phyloP scores from a whole-genome alignment of 1,140 invertebrate species.

The Caenorhabditis briggsae region DNA sequence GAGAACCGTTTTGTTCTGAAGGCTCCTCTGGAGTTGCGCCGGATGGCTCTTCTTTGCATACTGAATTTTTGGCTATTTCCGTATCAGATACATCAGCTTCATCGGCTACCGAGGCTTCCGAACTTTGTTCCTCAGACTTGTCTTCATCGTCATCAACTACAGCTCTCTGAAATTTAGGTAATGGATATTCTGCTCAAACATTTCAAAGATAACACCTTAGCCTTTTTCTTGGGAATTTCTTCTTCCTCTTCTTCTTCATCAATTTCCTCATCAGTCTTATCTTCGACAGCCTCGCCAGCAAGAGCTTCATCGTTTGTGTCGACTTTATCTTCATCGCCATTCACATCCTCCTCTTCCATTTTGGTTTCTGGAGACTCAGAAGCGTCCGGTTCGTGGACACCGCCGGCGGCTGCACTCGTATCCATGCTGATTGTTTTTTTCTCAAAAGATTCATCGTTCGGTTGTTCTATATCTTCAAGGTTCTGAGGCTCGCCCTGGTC shows the following conservation, averaged over 20 bases:
- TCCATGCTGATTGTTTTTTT: conserved; percentile 24
- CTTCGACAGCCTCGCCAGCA: not conserved
- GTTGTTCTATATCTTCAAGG: not conserved
- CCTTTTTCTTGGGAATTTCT: conserved; percentile 32
- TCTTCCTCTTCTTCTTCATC: conserved; percentile 51
- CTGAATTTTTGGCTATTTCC: too few species aligned
- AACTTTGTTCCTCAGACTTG: not conserved
- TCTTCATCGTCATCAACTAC: conserved; percentile 43
- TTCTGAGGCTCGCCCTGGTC: not conserved
- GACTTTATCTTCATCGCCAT: not conserved
- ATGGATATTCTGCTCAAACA: not conserved
- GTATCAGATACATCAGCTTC: not conserved
- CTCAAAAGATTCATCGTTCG: conserved; percentile 10
- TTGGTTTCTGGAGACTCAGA: not conserved
- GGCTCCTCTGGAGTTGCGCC: not conserved
- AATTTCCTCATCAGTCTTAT: not conserved
- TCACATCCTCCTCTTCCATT: not conserved
- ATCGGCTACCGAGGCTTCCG: not conserved
- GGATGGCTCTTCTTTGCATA: too few species aligned
- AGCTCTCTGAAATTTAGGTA: not conserved
- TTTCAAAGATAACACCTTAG: not conserved
- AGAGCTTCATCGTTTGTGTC: not conserved
- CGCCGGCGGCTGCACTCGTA: not conserved
- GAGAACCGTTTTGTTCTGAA: not conserved
- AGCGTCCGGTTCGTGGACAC: not conserved